These are phyloP conservation scores for Frankliniella fusca DNA, from an alignment of 2,888 invertebrate genomes.

Conservation along the genomic window DNA sequence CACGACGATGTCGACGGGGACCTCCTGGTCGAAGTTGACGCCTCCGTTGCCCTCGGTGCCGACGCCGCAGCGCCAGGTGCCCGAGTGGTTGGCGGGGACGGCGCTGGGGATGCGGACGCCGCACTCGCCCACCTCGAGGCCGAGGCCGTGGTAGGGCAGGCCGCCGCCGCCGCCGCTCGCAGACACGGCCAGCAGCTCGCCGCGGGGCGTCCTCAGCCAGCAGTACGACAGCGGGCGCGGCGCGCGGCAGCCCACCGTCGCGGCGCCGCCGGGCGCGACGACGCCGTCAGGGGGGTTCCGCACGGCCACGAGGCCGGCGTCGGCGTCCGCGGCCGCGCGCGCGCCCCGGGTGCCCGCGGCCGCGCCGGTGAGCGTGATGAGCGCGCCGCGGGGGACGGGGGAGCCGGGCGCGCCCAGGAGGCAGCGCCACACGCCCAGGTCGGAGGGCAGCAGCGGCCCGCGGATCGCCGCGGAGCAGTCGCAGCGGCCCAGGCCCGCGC, in stretches of 20 bases:
- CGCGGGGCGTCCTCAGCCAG: not conserved
- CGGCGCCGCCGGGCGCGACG: not conserved
- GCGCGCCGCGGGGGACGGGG: not conserved
- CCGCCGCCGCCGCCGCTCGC: no score
- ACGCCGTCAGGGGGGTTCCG: not conserved
- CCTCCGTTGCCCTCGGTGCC: not conserved
- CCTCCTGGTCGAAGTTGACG: not conserved
- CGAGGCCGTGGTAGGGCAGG: not conserved
- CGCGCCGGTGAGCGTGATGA: not conserved
- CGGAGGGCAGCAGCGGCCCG: not conserved
- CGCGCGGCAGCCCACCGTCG: conserved; percentile 11
- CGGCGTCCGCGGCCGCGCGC: not conserved
- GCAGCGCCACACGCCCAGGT: not conserved
- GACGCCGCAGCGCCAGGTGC: conserved; percentile 12
- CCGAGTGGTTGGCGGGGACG: conserved; percentile 16
- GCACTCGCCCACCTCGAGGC: not conserved
- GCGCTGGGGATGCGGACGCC: not conserved
- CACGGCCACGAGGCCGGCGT: not conserved
- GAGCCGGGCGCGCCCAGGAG: not conserved
- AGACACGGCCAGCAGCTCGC: not conserved
- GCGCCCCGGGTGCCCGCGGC: not conserved
- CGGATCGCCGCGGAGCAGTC: not conserved
- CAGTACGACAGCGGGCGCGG: not conserved
- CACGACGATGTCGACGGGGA: not conserved
- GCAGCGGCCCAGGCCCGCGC: not conserved